Conservation (phyloP, 2,888 invertebrate genomes). For the Colostygia pectinataria region DNA sequence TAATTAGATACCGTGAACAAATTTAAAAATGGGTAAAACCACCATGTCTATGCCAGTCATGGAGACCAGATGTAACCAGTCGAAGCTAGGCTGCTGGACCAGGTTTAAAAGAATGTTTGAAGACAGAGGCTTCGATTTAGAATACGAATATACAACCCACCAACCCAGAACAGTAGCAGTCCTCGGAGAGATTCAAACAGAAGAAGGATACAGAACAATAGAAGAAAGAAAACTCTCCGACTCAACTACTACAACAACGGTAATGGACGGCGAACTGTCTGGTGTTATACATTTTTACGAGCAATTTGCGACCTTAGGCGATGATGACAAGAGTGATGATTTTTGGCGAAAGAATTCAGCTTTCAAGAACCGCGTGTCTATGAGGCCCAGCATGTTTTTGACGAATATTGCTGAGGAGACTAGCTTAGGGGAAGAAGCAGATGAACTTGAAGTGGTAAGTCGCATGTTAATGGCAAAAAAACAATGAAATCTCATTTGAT, state of each 20-base stretch:
- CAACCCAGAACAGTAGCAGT: conserved; percentile 31
- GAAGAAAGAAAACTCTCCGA: conserved; percentile 48
- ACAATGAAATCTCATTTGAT: too few species aligned
- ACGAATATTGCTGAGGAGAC: conserved; percentile 74
- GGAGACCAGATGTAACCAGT: conserved; percentile 18
- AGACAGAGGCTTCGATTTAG: conserved; percentile 72
- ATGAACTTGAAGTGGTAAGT: conserved; percentile 68
- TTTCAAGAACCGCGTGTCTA: conserved; percentile 62
- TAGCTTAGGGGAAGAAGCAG: conserved; percentile 51
- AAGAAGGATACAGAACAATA: conserved; percentile 56
- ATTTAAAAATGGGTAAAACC: conserved; percentile 39
- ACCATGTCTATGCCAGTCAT: conserved; percentile 23
- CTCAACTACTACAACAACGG: conserved; percentile 30
- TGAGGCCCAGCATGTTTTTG: conserved; percentile 69
- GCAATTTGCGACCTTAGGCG: conserved; percentile 66
- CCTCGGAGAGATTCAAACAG: conserved; percentile 46
- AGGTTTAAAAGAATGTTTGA: conserved; percentile 71
- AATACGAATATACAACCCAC: conserved; percentile 59
- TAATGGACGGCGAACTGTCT: conserved; percentile 52
- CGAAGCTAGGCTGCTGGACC: conserved; percentile 63
- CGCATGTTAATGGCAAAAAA: background rate
- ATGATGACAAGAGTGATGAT: conserved; percentile 59
- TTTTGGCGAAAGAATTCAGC: conserved; percentile 51
- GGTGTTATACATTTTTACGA: conserved; percentile 71
- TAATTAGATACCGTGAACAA: conserved; percentile 3